Evolutionary conservation across 2,888 invertebrate genomes (phyloP).

Genomic region (Meloe dianella): DNA sequence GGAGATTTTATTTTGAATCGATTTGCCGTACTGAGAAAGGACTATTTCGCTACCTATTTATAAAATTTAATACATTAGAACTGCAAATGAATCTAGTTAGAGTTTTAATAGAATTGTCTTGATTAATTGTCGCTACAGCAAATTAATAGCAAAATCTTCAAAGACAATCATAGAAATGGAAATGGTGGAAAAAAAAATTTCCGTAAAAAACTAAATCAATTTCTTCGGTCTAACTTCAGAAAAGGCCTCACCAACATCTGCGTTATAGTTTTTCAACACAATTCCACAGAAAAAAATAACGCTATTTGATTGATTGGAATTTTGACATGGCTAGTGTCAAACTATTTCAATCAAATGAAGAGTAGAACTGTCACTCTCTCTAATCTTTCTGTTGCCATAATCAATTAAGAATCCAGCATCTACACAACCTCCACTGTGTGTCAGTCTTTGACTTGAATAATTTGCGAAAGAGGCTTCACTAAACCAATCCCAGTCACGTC

Average conservation of each 20-base stretch:
- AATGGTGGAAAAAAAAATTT: no score
- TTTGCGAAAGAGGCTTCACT: background rate
- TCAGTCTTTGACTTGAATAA: slow-evolving; percentile 9
- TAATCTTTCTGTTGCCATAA: background rate
- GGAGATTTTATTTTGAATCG: background rate
- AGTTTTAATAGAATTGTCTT: background rate
- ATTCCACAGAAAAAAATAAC: background rate
- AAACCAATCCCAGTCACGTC: slow-evolving; percentile 30
- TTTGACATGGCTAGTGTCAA: background rate
- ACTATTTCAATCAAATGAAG: background rate
- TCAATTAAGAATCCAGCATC: background rate
- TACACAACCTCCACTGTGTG: background rate
- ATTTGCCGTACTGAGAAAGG: background rate
- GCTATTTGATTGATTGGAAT: background rate
- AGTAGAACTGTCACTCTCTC: background rate
- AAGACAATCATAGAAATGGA: background rate
- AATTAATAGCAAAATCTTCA: no score
- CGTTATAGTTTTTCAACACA: no score
- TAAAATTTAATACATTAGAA: background rate
- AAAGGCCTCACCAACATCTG: no score
- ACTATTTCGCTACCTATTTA: background rate
- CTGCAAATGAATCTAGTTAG: background rate
- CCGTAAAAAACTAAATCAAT: no score
- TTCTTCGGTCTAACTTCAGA: no score
- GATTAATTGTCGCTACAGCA: background rate